A percentile compares a stretch with the other conserved stretches of the same genome.
Evolutionary conservation across 2,113 vertebrate genomes (phyloP).

Genomic region (Bufo bufo): DNA sequence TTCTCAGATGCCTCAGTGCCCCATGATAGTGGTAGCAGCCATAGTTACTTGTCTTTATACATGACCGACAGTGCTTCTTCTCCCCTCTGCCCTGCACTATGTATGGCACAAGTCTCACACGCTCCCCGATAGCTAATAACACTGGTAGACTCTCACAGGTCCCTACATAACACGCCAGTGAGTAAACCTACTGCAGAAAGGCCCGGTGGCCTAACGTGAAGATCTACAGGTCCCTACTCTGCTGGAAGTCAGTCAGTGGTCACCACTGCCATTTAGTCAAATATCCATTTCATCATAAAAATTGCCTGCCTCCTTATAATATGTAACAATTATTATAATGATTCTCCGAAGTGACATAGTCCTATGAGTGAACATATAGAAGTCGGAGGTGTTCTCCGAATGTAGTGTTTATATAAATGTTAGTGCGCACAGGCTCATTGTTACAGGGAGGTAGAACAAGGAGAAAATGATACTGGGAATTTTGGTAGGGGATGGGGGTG

Average conservation of each 20-base stretch:
- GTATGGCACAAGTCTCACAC: not conserved
- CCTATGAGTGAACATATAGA: not conserved
- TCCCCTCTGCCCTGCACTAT: not conserved
- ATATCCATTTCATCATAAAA: not conserved
- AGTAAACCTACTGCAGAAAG: not conserved
- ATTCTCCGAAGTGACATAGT: not conserved
- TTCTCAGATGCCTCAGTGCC: not conserved
- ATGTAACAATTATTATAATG: not conserved
- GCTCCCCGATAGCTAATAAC: not conserved
- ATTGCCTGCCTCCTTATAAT: not conserved
- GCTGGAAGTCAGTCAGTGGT: not conserved
- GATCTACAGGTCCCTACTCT: not conserved
- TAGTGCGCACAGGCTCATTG: not conserved
- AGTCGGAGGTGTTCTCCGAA: not conserved
- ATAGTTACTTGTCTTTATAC: not conserved
- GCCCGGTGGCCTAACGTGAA: not conserved
- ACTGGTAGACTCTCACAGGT: not conserved
- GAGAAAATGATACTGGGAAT: not conserved
- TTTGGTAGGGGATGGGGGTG: not conserved
- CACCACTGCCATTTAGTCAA: not conserved
- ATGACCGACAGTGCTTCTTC: not conserved
- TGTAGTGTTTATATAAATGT: not conserved
- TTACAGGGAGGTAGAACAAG: too few relatives aligned
- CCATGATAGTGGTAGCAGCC: not conserved
- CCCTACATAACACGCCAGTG: not conserved